Percentiles rank a stretch among this genome's conserved stretches.
Evolutionary conservation across 2,888 invertebrate species (phyloP).

Genomic region (Julus scanicus): DNA sequence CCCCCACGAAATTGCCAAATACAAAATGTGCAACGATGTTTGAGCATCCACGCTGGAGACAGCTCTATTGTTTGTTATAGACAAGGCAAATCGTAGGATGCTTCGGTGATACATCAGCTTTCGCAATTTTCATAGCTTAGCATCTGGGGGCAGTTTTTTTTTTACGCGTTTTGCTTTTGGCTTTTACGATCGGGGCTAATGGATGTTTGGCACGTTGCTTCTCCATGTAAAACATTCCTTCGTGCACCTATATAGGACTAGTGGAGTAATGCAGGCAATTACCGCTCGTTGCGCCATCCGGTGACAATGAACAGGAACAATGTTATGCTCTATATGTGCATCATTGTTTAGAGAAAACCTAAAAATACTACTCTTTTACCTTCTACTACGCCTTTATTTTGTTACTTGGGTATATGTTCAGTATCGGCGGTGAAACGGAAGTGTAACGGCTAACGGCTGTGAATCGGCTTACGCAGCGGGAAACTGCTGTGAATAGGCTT

Average conservation of each 20-base stretch:
- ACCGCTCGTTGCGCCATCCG: background rate
- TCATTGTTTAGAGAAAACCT: too few relatives aligned
- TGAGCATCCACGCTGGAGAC: background rate
- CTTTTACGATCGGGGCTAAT: background rate
- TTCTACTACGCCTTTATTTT: too few relatives aligned
- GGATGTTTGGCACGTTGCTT: slow-evolving; percentile 23
- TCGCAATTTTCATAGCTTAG: background rate
- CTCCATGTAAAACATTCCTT: slow-evolving; percentile 12
- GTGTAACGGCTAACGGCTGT: too few relatives aligned
- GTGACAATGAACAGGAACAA: background rate
- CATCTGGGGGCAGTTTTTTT: slow-evolving; percentile 14
- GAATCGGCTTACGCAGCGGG: too few relatives aligned
- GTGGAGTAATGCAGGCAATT: background rate
- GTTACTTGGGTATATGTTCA: too few relatives aligned
- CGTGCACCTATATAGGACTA: background rate
- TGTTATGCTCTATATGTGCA: too few relatives aligned
- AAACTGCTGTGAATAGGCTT: too few relatives aligned
- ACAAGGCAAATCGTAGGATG: background rate
- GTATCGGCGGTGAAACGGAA: too few relatives aligned
- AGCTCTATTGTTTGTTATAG: slow-evolving; percentile 2
- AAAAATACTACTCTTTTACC: too few relatives aligned
- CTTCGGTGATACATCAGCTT: slow-evolving; percentile 34
- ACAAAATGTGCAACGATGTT: background rate
- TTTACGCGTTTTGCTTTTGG: slow-evolving; percentile 26
- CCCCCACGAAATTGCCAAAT: background rate